Evolutionary conservation across 1,140 invertebrate species (phyloP), one percentile per base, ranked within the genome.

Genomic region (Arion vulgaris): DNA sequence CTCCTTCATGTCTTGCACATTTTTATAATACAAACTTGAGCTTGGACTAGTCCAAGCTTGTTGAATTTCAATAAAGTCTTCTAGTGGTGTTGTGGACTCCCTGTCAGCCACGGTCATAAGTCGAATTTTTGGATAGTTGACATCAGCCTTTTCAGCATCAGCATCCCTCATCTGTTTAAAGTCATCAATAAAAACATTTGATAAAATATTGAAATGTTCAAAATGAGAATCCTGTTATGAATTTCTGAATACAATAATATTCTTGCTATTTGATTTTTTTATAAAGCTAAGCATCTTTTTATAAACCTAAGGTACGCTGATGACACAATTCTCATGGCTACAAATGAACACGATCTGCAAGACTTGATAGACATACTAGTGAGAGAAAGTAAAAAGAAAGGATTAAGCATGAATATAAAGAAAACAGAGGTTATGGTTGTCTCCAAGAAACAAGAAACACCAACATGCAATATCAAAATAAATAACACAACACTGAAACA

Each of bases 31-130:
- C 81, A 81, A 66, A 88, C 88, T 85, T 79, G 75, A 82, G 34
- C 57, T 83, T 34, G 88, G 86, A 32, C 84, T 32, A 53, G 88
- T 86, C 88, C 88, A 89, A 7, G 17, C 28, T 71, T 86, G 81
- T 36, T 77, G 76, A 17, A 87, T 51, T 51, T 28, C 45, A 23
- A 66, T 41, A 0, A 87, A 38, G 71, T 88, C 86, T 17, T 68
- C 34, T 0, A 82, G 17, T 17, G 84, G 85, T 11, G 32, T 71
- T 32, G 53, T 19, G 7, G 87, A 87, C 1, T 68, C n/a, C 34
- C 49, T 76, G 51, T 80, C 57, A 1, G 79, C 68, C 9, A 84
- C 84, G n/a, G 86, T 89, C 62, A 89, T 86, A 0, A 89, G 72
- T 11, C 88, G 79, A n/a, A 89, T 85, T 32, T 86, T 76, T 45